A percentile compares a stretch with the other conserved stretches of the same genome.
Evolutionary conservation across 2,888 invertebrate genomes (phyloP).

Genomic region (Drosophila sordidula): DNA sequence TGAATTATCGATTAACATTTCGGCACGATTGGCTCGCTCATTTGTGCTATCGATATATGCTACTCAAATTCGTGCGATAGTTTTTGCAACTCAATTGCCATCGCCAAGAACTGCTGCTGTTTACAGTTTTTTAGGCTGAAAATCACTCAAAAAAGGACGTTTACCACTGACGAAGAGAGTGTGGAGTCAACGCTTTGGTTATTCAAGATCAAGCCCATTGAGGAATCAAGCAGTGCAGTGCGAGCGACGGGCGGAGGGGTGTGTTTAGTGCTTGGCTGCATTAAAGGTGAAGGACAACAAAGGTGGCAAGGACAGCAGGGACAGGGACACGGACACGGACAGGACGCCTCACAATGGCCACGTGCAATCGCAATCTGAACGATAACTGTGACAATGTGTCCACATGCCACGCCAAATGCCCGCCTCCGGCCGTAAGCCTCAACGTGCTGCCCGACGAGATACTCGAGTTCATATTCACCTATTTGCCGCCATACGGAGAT

Average conservation of each 20-base stretch:
- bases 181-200: conserved; percentile 8
- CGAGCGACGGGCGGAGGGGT: conserved; percentile 1
- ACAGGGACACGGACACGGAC: conserved; percentile 28
- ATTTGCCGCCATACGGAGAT: conserved; percentile 96
- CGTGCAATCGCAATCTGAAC: conserved; percentile 57
- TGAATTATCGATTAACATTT: conserved; percentile 16
- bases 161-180: background rate
- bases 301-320: conserved; percentile 44
- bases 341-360: conserved; percentile 45
- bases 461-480: conserved; percentile 94
- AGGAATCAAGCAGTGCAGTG: conserved; percentile 1
- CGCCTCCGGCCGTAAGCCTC: conserved; percentile 63
- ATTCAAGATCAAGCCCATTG: background rate
- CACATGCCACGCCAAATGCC: conserved; percentile 24
- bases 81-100: conserved; percentile 17
- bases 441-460: conserved; percentile 96
- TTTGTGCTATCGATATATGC: conserved; percentile 14
- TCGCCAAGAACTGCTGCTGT: conserved; percentile 46
- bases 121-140: conserved; percentile 35
- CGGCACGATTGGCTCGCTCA: background rate
- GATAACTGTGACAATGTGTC: conserved; percentile 46
- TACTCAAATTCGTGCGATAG: conserved; percentile 33
- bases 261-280: conserved; percentile 18
- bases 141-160: conserved; percentile 16
- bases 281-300: conserved; percentile 56